Conservation (phyloP, 2,113 vertebrate species). For the Erinaceus europaeus region DNA sequence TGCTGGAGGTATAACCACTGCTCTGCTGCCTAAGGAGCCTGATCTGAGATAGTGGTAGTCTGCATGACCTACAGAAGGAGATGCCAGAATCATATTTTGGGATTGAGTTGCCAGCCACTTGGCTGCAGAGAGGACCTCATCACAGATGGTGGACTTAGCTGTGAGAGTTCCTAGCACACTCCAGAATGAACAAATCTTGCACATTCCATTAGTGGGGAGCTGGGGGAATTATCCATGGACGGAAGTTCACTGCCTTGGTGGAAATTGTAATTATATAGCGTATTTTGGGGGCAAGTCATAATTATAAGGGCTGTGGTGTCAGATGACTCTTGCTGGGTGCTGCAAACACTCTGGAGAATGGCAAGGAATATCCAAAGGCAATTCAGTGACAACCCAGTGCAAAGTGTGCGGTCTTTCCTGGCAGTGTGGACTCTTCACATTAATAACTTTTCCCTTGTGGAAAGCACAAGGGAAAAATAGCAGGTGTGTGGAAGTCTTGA, state of each 20-base stretch:
- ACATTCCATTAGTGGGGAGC: background rate
- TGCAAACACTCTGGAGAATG: background rate
- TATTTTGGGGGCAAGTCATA: background rate
- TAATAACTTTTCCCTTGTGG: background rate
- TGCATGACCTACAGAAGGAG: background rate
- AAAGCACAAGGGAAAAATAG: background rate
- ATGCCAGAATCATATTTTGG: background rate
- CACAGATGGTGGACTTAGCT: too few species aligned
- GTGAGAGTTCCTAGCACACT: fast-evolving
- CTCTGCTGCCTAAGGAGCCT: too few species aligned
- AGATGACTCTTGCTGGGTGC: background rate
- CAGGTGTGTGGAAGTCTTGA: background rate
- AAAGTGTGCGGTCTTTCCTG: background rate
- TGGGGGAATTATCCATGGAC: background rate
- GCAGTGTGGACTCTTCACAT: background rate
- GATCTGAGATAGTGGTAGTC: fast-evolving
- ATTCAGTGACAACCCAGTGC: background rate
- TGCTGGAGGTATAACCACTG: too few species aligned
- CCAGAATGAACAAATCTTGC: background rate
- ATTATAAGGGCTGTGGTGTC: background rate
- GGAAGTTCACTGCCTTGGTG: background rate
- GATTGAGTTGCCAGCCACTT: background rate
- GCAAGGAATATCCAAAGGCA: background rate
- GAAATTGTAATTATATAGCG: background rate
- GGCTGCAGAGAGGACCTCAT: background rate